phyloP scores from a whole-genome alignment of 1,140 invertebrate genomes.

The Lucilia cuprina region DNA sequence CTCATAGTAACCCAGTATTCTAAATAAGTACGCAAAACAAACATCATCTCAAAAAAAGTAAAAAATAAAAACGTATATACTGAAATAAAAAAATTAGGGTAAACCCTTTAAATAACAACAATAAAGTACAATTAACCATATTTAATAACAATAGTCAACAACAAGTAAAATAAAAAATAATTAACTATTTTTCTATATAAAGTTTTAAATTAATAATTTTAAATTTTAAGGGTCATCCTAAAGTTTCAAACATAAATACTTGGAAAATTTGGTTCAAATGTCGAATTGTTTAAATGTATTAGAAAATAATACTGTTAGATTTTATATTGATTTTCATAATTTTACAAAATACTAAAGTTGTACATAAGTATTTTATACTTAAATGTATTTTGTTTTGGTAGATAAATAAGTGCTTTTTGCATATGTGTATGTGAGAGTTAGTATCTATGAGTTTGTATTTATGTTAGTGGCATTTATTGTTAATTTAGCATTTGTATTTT shows the following conservation, averaged over 20 bases:
- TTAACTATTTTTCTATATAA: no score
- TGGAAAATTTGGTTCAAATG: background rate
- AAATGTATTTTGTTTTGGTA: background rate
- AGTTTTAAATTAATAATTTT: no score
- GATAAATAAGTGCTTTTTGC: background rate
- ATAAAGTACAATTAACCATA: no score
- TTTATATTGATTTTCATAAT: conserved; percentile 12
- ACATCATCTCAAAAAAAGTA: no score
- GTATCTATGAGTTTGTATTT: background rate
- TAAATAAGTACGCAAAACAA: background rate
- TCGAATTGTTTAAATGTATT: background rate
- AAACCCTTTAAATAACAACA: background rate
- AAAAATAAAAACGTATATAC: background rate
- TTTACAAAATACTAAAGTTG: background rate
- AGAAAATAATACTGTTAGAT: background rate
- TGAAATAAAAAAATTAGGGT: conserved; percentile 35
- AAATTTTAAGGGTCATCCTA: no score
- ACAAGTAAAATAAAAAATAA: no score
- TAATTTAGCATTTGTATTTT: background rate
- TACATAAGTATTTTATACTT: background rate
- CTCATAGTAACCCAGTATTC: background rate
- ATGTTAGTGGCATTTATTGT: background rate
- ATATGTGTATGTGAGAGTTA: background rate
- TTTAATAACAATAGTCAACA: no score
- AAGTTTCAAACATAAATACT: background rate